Evolutionary conservation across 2,113 vertebrate genomes (phyloP), one percentile per base, ranked within the genome.

Genomic region (Tautogolabrus adspersus): DNA sequence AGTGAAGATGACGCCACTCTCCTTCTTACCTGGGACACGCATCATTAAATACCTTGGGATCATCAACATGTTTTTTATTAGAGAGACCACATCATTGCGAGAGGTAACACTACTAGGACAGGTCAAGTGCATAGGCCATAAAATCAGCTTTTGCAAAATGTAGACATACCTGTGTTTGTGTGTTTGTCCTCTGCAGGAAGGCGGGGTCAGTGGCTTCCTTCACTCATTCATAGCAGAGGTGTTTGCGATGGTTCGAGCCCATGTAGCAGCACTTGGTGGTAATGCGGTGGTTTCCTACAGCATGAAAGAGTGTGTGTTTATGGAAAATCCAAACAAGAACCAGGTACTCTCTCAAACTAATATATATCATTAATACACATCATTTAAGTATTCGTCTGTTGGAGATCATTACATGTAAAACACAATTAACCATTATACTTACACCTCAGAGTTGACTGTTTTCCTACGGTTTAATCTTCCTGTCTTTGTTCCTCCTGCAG

Each of bases 21-120:
- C 98, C 63, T 99, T 98, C 79, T 95, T 99, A 34, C 96, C 97
- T 18, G 96, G 97, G 81, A 96, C 96, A 6, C 97, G 96, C 91
- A 97, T 99, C 89, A 96, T 96, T 26, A 99, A 98, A 52, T 99
- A 98, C 66, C 96, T 99, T 0, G 98, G 98, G 11, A 99, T 99
- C 92, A 99, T 99, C 94, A 99, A 99, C 92, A 99, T 99, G 97
- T 99, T 99, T 92, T 99, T 99, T 79, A 99, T 99, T 85, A 91
- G 98, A 76, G 98, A 99, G 93, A 99, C 98, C 1, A 97, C 97
- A 38, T 99, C 98, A 4, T 92, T 99, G 46, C 96, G 97, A 47
- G 98, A 99, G 97, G 98, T 98, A 94, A 0, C 23, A 38, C 37
- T 56, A 12, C 56, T 26, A 37, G 15, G 7, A 37, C 11, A 0